These are phyloP conservation scores for Platycercus adscitus DNA, from an alignment of 2,113 vertebrate species.

Conservation along the genomic window DNA sequence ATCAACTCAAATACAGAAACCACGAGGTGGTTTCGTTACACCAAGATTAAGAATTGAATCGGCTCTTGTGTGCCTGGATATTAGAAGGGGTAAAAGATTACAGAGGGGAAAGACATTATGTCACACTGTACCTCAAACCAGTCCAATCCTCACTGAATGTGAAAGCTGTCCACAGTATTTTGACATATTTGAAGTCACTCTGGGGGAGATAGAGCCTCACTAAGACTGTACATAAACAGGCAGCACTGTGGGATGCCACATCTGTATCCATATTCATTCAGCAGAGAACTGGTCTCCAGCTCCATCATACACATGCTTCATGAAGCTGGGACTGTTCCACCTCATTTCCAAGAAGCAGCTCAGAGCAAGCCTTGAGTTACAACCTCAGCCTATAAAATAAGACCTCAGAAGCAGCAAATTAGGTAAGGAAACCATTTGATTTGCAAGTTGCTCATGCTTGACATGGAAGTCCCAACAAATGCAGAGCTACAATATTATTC, in stretches of 20 bases:
- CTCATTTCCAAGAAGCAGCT: neutral
- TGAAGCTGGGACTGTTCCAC: neutral
- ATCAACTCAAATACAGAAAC: constrained; percentile 39
- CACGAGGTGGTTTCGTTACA: constrained; percentile 37
- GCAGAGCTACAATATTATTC: neutral
- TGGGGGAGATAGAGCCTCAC: neutral
- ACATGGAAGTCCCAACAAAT: neutral
- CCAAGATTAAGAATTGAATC: constrained; percentile 58
- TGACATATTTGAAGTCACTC: neutral
- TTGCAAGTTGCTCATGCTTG: neutral
- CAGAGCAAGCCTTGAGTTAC: neutral
- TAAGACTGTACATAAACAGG: neutral
- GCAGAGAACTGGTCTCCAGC: neutral
- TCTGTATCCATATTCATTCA: neutral
- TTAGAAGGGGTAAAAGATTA: constrained; percentile 33
- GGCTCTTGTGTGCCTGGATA: constrained; percentile 49
- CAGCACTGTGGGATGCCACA: neutral
- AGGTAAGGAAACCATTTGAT: neutral
- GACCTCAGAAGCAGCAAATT: neutral
- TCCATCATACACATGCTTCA: neutral
- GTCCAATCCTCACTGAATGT: neutral
- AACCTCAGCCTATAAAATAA: neutral
- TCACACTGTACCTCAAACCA: neutral
- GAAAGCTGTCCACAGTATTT: neutral
- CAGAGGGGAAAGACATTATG: constrained; percentile 30